Conservation (phyloP, 2,888 invertebrate species). For the Sinelater perroti region DNA sequence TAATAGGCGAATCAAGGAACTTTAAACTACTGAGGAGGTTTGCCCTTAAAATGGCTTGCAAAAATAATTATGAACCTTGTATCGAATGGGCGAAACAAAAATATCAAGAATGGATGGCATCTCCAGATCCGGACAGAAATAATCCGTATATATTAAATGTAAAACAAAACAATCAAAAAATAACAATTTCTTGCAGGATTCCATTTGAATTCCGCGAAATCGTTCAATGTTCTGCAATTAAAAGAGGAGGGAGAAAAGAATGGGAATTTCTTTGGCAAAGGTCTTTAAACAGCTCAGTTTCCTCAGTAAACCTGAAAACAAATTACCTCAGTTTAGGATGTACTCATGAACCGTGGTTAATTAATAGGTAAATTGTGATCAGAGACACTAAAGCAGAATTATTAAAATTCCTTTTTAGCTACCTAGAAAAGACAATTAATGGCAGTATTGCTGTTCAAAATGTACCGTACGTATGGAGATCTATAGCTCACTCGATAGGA, state of each 20-base stretch:
- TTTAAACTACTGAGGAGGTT: slow-evolving; percentile 67
- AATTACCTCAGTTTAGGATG: slow-evolving; percentile 64
- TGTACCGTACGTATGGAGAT: slow-evolving; percentile 56
- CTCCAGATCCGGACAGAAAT: slow-evolving; percentile 51
- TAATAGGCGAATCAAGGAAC: slow-evolving; percentile 63
- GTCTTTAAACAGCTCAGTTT: slow-evolving; percentile 68
- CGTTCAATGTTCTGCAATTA: slow-evolving; percentile 71
- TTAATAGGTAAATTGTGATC: slow-evolving; percentile 63
- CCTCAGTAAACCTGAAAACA: slow-evolving; percentile 63
- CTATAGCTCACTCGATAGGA: slow-evolving; percentile 54
- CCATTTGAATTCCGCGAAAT: slow-evolving; percentile 70
- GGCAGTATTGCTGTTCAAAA: slow-evolving; percentile 55
- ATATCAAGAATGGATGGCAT: slow-evolving; percentile 58
- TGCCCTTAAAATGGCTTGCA: slow-evolving; percentile 68
- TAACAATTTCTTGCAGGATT: slow-evolving; percentile 62
- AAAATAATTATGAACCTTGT: slow-evolving; percentile 65
- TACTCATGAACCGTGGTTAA: slow-evolving; percentile 63
- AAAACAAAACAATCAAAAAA: slow-evolving; percentile 56
- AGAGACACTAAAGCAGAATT: no score
- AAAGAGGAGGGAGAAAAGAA: slow-evolving; percentile 70
- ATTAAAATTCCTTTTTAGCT: slow-evolving; percentile 45
- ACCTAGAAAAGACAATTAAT: slow-evolving; percentile 53
- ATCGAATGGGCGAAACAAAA: slow-evolving; percentile 63
- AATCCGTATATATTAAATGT: slow-evolving; percentile 51
- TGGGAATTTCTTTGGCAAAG: slow-evolving; percentile 76